phyloP scores from a whole-genome alignment of 2,113 vertebrate species.

The Uria lomvia region DNA sequence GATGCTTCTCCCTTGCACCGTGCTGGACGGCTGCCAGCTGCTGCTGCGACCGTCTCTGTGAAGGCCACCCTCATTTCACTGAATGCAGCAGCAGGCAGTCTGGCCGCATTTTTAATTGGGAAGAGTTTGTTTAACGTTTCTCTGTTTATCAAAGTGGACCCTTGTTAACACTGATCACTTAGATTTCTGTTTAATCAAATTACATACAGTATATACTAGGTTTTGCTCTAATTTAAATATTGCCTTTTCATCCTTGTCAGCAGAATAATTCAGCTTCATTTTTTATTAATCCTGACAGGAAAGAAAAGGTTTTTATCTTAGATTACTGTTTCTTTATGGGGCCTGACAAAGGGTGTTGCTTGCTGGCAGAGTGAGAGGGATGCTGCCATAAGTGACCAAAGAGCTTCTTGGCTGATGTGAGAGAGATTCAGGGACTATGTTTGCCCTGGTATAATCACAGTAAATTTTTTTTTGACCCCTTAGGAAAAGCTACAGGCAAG shows the following conservation, averaged over 20 bases:
- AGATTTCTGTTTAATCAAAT: slow-evolving; percentile 54
- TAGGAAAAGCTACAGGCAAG: not conserved
- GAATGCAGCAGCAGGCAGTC: not conserved
- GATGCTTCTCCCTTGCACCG: not conserved
- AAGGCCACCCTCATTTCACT: not conserved
- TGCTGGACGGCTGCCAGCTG: not conserved
- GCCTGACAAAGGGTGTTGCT: not conserved
- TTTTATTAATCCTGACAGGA: slow-evolving; percentile 8
- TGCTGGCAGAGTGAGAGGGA: not conserved
- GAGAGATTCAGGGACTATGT: not conserved
- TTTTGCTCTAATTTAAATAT: slow-evolving; percentile 45
- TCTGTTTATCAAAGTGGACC: slow-evolving; percentile 52
- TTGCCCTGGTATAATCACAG: not conserved
- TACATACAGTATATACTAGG: not conserved
- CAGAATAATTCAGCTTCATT: slow-evolving; percentile 19
- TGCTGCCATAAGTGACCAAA: not conserved
- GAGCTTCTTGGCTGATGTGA: not conserved
- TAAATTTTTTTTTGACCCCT: not conserved
- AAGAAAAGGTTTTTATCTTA: not conserved
- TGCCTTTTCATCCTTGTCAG: slow-evolving; percentile 37
- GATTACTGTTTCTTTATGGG: not conserved
- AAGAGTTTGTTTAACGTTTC: slow-evolving; percentile 9
- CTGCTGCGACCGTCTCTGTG: not conserved
- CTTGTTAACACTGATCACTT: slow-evolving; percentile 49
- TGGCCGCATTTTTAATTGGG: not conserved